Evolutionary conservation across 2,888 invertebrate genomes (phyloP), one percentile per base, ranked within the genome.

Genomic region (Neoascia interrupta): DNA sequence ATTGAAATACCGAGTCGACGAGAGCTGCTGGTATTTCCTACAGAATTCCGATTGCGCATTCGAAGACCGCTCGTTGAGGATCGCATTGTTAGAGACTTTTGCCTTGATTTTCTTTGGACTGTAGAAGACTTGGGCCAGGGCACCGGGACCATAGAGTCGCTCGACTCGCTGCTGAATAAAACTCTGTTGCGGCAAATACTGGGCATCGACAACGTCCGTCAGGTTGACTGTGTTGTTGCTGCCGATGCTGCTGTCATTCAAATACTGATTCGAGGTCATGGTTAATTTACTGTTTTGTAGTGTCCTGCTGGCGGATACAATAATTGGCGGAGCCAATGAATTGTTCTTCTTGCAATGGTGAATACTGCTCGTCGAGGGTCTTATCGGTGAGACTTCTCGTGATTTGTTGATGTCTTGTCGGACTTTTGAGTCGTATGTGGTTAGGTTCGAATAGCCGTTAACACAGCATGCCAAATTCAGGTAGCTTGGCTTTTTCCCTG

Each of bases 131-230:
- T 95, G 95, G 1, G 95, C 96, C 26, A 96, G 87, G 1, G 96
- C 96, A 3, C 95, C 95, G 0, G 96, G 95, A 0, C 97, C 97
- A 85, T 96, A 97, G 1, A 97, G 89, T 54, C 96, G 91, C 84
- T 97, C 97, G 0, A 97, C 96, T 41, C 96, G 91, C 85, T 96
- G 96, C 85, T 96, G 95, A 39, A 97, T 96, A 84, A 96, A 95
- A 47, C 96, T 94, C 85, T 85, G 92, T 91, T 13, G 92, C 90
- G 83, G 73, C 43, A 49, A 37, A 51, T 66, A 66, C 49, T 79
- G 79, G 2, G 90, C 89, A 0, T 90, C 82, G 36, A 73, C 81
- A 18, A 72, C 68, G 36, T 81, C 66, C 3, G 49, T 23, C 19
- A 63, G 68, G 5, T 73, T 66, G 1, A 79, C 60, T 0, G 60